Evolutionary conservation across 2,888 invertebrate species (phyloP), one percentile per base, ranked within the genome.

Genomic region (Rutpela maculata): DNA sequence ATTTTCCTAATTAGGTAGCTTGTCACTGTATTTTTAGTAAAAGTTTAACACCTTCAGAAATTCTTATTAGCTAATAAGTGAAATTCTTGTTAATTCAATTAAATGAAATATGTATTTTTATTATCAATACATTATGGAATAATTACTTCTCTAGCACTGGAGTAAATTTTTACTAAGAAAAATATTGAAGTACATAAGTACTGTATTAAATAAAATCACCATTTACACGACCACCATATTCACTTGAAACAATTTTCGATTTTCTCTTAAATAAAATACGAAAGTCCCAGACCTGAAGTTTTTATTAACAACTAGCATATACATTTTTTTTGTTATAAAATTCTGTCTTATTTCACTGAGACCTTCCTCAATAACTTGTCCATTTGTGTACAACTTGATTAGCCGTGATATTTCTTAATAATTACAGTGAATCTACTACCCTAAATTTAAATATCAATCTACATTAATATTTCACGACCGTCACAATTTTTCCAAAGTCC

Each of bases 241-340:
- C 9, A 35, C 31, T 35, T 35, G 31, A 35, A 3, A 35, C 31
- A 9, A 9, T 26, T 4, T 26, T 35, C 9, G 7, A 6, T 35
- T 35, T 35, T n/a, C n/a, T 50, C n/a, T n/a, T 50, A 50, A 70
- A 70, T 60, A 56, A 35, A 70, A 70, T 60, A 18, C 60, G 22
- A 38, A 10, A 18, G 7, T 89, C 89, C 89, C 89, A 88, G 88
- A 88, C 89, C 89, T 89, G 88, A 89, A 86, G 81, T 87, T 89
- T 89, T 89, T 88, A 85, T 90, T 89, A 90, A 89, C 89, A 89
- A 89, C 89, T 89, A 89, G 88, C 88, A 89, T 80, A 89, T 89
- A 90, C 89, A 89, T 85, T 83, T 82, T 82, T 87, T 86, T 88
- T 87, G 86, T 88, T 88, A 88, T 88, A 89, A 86, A 87, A 85